Conservation (phyloP, 2,113 vertebrate genomes). For the Festucalex cinctus region DNA sequence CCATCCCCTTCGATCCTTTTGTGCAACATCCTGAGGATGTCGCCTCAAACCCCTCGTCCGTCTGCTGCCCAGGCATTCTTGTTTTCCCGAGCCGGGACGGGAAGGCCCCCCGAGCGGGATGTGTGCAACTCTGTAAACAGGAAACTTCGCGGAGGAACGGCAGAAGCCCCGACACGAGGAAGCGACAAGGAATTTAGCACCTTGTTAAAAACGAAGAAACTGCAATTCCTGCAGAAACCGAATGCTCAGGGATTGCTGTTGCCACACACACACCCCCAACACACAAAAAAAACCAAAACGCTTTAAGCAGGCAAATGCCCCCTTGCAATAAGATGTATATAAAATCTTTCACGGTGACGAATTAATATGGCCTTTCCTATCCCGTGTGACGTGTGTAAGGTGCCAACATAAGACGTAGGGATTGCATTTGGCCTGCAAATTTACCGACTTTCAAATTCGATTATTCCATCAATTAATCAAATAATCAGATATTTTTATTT, state of each 20-base stretch:
- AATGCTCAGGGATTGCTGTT: background rate
- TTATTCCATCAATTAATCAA: no score
- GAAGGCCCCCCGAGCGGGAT: constrained; percentile 61
- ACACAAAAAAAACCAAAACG: no score
- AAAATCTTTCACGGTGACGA: background rate
- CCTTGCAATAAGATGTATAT: background rate
- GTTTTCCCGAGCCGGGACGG: constrained; percentile 24
- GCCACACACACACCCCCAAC: no score
- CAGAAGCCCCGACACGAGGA: constrained; percentile 5
- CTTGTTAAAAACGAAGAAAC: background rate
- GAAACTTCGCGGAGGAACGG: constrained; percentile 50
- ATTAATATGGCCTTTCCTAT: background rate
- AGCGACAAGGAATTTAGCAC: constrained; percentile 6
- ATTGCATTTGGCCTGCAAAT: no score
- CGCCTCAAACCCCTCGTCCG: constrained; percentile 47
- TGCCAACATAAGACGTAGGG: no score
- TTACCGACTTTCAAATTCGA: no score
- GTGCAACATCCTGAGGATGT: constrained; percentile 73
- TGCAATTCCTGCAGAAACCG: background rate
- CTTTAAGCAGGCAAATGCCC: background rate
- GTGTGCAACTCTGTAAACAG: constrained; percentile 63
- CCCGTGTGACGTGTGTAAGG: no score
- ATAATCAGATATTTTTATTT: no score
- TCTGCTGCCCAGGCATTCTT: constrained; percentile 41
- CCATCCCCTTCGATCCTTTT: constrained; percentile 47